phyloP scores from a whole-genome alignment of 1,140 invertebrate genomes.

The Lasioglossum albipes region DNA sequence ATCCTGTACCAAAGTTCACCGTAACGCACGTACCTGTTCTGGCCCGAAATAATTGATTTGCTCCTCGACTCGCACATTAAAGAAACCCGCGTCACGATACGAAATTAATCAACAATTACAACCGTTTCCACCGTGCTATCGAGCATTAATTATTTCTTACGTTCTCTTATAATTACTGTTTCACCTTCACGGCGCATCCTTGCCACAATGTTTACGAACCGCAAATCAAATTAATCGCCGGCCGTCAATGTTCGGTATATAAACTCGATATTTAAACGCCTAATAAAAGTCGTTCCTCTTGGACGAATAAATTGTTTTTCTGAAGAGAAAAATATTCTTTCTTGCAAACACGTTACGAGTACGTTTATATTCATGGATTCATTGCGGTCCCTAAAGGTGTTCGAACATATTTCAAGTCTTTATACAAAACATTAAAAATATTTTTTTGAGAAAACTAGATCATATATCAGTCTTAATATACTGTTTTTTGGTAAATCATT shows the following conservation, averaged over 20 bases:
- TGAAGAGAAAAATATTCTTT: no score
- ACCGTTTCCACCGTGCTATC: background rate
- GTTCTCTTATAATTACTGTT: conserved; percentile 9
- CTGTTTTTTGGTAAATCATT: no score
- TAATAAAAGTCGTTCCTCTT: background rate
- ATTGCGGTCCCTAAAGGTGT: no score
- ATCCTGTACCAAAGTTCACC: conserved; percentile 27
- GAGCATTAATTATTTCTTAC: background rate
- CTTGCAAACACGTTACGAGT: no score
- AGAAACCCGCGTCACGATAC: background rate
- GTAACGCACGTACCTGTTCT: conserved; percentile 24
- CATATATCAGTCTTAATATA: no score
- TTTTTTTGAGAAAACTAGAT: no score
- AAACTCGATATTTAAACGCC: background rate
- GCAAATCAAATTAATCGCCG: background rate
- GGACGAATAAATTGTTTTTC: background rate
- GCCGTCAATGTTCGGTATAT: background rate
- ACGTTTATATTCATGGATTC: no score
- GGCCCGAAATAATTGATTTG: background rate
- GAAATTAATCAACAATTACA: background rate
- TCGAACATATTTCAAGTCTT: no score
- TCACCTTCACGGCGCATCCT: conserved; percentile 8
- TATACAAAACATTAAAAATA: no score
- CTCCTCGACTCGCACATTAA: background rate
- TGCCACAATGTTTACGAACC: conserved; percentile 8